Base-by-base conservation (phyloP, 2,113 vertebrate species). In the Bos javanicus region DNA sequence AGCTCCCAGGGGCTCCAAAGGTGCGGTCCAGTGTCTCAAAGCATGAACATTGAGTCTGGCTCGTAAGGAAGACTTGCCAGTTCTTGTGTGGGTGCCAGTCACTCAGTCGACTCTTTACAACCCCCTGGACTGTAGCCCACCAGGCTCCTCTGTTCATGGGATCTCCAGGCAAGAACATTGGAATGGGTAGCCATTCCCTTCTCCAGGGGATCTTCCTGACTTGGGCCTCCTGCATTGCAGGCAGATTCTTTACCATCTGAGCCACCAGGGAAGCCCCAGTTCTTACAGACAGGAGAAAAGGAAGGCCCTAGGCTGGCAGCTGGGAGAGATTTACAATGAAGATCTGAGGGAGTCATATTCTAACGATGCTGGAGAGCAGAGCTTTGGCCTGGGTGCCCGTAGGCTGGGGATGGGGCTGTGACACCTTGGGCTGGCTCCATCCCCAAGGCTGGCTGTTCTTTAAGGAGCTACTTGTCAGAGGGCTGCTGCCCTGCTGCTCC, bases 401-500 rank as follows among this genome's bases (percentile, higher is more conserved):
- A 62, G 67, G 48, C 23, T 25, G 36, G 28, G 59, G 71, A 21
- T 62, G 86, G 39, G 52, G 33, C 23, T 57, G 33, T 0, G 1
- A 14, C 30, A 21, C 2, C 9, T 5, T 21, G 14, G n/a, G 39
- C 21, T 64, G n/a, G 81, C 25, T 56, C 25, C 16, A 23, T 13
- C 10, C 19, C 33, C 30, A 7, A 54, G 33, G 56, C 90, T 36
- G 86, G 48, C 13, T 19, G 11, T 7, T 82, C 80, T 25, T 54
- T n/a, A 14, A 52, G 80, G 46, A 19, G 50, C 39, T 19, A 1
- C 6, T 54, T 25, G 59, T 85, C 54, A 74, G 64, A 16, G 12
- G 1, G 4, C 26, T 25, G 56, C 19, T 13, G 80, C 17, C 23
- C 12, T 7, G 3, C 0, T 2, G 19, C 19, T 8, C 21, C 3